Percentiles rank a stretch among this genome's conserved stretches.
These are phyloP conservation scores for Rhyacophila evoluta DNA, from an alignment of 2,888 invertebrate species.

Conservation along the genomic window DNA sequence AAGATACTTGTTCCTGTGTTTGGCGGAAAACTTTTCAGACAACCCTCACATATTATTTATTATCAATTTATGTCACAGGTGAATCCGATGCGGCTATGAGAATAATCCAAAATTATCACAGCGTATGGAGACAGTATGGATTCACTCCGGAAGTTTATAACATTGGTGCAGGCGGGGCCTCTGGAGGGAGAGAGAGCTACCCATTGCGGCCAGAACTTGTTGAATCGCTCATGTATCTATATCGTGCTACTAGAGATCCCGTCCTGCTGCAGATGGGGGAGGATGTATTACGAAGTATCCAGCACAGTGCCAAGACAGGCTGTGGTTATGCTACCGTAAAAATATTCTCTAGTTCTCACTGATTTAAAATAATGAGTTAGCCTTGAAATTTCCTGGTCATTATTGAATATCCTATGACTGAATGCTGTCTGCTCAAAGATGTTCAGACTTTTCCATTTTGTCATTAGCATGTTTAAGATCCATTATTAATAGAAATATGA, in stretches of 20 bases:
- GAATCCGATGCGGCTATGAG: conserved; percentile 92
- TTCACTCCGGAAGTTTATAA: conserved; percentile 99
- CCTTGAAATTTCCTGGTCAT: too few relatives aligned
- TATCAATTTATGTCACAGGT: conserved; percentile 66
- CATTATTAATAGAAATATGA: too few relatives aligned
- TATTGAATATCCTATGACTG: too few relatives aligned
- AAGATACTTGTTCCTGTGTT: too few relatives aligned
- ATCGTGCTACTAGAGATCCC: conserved; percentile 94
- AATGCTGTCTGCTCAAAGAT: too few relatives aligned
- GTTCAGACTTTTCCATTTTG: too few relatives aligned
- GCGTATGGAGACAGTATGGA: conserved; percentile 97
- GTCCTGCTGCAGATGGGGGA: conserved; percentile 92
- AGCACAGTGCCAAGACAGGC: conserved; percentile 90
- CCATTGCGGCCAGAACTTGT: conserved; percentile 96
- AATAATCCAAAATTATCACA: conserved; percentile 94
- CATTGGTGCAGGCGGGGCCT: conserved; percentile 88
- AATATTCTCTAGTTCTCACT: too few relatives aligned
- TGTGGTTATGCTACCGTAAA: conserved; percentile 99
- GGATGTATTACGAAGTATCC: conserved; percentile 92
- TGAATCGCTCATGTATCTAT: conserved; percentile 97
- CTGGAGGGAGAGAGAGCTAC: conserved; percentile 86
- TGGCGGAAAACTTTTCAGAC: too few relatives aligned
- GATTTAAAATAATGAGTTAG: too few relatives aligned
- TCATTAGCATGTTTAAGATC: too few relatives aligned
- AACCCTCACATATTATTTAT: too few relatives aligned